Conservation (phyloP, 2,113 vertebrate genomes). For the Camarhynchus parvulus region DNA sequence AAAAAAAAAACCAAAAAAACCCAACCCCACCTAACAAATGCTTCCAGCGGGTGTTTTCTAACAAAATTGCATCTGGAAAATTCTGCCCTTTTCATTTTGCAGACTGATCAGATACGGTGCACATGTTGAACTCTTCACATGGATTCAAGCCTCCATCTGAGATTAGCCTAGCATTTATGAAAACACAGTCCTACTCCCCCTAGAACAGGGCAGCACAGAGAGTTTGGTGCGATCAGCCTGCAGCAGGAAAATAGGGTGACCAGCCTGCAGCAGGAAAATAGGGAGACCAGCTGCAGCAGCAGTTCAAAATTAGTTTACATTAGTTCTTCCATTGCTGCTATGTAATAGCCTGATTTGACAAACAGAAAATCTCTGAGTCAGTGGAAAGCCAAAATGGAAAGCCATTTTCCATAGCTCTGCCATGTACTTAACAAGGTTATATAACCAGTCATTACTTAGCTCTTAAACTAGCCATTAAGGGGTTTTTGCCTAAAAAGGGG, state of each 20-base stretch:
- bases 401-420: constrained; percentile 12
- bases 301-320: constrained; percentile 9
- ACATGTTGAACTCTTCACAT: background rate
- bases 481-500: background rate
- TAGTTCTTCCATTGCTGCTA: background rate
- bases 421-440: constrained; percentile 15
- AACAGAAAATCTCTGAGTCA: constrained; percentile 56
- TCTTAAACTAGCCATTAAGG: background rate
- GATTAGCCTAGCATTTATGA: background rate
- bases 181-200: background rate
- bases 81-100: background rate
- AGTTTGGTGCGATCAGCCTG: background rate
- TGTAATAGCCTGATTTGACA: background rate
- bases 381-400: constrained; percentile 48
- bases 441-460: constrained; percentile 22
- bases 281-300: constrained; percentile 1
- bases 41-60: constrained; percentile 1
- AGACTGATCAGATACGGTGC: background rate
- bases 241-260: background rate
- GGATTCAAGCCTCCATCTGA: background rate
- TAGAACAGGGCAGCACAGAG: background rate
- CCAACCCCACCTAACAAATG: background rate
- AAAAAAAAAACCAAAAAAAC: background rate
- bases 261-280: background rate
- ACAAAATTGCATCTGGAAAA: background rate